phyloP scores from a whole-genome alignment of 92 coral and sea anemone species.

The Muricea muricata region DNA sequence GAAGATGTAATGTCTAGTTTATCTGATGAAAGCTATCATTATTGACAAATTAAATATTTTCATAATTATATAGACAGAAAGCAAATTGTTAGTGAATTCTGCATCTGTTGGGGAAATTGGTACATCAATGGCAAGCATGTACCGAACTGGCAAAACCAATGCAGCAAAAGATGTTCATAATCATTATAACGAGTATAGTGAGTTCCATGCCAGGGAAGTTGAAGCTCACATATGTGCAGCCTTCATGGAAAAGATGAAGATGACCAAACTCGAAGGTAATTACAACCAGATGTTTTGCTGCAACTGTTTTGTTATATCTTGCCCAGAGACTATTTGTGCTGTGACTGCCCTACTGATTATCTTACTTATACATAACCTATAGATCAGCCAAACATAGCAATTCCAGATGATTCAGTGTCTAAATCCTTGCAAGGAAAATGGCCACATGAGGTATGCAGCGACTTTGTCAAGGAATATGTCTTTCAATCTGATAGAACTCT shows the following conservation, averaged over 20 bases:
- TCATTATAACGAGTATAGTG: constrained; percentile 38
- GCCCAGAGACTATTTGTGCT: no score
- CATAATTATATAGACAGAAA: constrained; percentile 25
- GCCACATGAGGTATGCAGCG: constrained; percentile 57
- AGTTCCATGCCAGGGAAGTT: constrained; percentile 29
- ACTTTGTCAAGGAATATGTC: constrained; percentile 55
- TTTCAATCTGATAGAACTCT: constrained; percentile 23
- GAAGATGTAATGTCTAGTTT: background rate
- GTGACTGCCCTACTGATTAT: background rate
- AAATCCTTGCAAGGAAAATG: constrained; percentile 50
- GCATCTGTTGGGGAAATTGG: constrained; percentile 52
- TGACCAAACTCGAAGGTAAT: constrained; percentile 14
- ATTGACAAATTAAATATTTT: background rate
- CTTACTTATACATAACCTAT: background rate
- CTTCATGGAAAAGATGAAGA: constrained; percentile 41
- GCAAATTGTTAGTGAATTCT: constrained; percentile 35
- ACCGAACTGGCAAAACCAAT: constrained; percentile 50
- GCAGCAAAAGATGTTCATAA: constrained; percentile 39
- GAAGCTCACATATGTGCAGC: constrained; percentile 52
- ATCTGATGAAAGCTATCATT: background rate
- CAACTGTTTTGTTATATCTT: no score
- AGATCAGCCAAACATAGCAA: background rate
- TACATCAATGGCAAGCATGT: constrained; percentile 43
- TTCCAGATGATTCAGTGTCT: constrained; percentile 56
- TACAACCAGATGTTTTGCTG: no score